phyloP scores from a whole-genome alignment of 2,888 invertebrate species.

The Calephelis perditalis region DNA sequence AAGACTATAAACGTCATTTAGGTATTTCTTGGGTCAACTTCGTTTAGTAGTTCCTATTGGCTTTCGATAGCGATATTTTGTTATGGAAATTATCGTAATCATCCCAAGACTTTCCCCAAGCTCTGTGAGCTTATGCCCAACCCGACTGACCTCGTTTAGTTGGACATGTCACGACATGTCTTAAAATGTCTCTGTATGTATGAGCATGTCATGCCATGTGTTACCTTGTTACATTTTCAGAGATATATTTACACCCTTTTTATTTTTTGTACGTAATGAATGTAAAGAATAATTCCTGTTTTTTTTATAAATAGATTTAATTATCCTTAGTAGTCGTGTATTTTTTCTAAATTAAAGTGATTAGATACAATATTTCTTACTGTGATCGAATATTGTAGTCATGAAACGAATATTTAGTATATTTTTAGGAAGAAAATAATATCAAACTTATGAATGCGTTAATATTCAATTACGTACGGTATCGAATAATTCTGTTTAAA shows the following conservation, averaged over 20 bases:
- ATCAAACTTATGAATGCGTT: slow-evolving; percentile 28
- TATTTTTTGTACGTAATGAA: slow-evolving; percentile 75
- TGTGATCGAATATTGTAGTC: slow-evolving; percentile 33
- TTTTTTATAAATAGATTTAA: slow-evolving; percentile 48
- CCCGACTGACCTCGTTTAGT: slow-evolving; percentile 68
- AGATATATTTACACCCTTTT: slow-evolving; percentile 77
- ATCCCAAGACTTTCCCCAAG: slow-evolving; percentile 20
- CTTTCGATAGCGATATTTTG: too few relatives aligned
- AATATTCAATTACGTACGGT: slow-evolving; percentile 26
- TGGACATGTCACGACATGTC: slow-evolving; percentile 32
- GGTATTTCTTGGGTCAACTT: too few relatives aligned
- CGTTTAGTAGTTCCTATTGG: too few relatives aligned
- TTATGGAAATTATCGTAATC: slow-evolving; percentile 1
- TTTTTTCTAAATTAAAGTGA: slow-evolving; percentile 22
- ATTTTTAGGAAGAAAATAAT: slow-evolving; percentile 28
- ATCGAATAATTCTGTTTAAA: slow-evolving; percentile 24
- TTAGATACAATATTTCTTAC: slow-evolving; percentile 34
- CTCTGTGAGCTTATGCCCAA: slow-evolving; percentile 33
- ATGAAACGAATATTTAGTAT: slow-evolving; percentile 28
- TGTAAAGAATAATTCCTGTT: slow-evolving; percentile 70
- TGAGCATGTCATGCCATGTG: slow-evolving; percentile 45
- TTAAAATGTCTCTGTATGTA: too few relatives aligned
- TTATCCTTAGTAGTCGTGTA: slow-evolving; percentile 36
- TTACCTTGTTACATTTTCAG: slow-evolving; percentile 78
- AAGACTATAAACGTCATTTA: too few relatives aligned